Conservation (phyloP, 2,113 vertebrate genomes). For the Copsychus sechellarum region DNA sequence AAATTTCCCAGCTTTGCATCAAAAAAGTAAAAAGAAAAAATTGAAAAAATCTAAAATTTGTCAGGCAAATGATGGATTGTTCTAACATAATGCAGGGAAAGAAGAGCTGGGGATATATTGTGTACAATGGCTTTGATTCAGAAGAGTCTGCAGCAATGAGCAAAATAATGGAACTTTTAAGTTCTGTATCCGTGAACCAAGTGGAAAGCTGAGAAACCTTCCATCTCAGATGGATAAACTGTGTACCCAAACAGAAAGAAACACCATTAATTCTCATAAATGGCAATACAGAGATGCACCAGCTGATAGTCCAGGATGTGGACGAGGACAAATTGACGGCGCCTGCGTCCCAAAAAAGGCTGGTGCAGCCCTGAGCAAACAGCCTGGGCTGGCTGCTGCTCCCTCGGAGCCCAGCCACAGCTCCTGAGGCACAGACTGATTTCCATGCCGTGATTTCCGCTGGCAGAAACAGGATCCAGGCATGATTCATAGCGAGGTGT, state of each 20-base stretch:
- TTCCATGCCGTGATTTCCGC: not conserved
- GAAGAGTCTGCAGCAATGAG: slow-evolving; percentile 37
- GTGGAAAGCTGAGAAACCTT: slow-evolving; percentile 50
- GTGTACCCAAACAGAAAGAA: slow-evolving; percentile 59
- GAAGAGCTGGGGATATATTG: slow-evolving; percentile 30
- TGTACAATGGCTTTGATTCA: slow-evolving; percentile 59
- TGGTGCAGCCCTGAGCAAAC: slow-evolving; percentile 23
- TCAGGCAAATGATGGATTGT: slow-evolving; percentile 63
- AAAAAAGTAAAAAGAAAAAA: slow-evolving; percentile 1
- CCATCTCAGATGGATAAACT: slow-evolving; percentile 27
- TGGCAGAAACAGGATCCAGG: not conserved
- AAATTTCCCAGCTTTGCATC: slow-evolving; percentile 34
- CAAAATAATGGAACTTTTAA: slow-evolving; percentile 56
- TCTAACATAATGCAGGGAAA: slow-evolving; percentile 48
- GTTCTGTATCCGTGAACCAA: slow-evolving; percentile 40
- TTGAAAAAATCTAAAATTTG: not conserved
- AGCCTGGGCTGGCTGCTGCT: slow-evolving; percentile 50
- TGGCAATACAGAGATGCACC: not conserved
- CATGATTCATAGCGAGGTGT: slow-evolving; percentile 27
- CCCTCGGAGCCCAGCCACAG: slow-evolving; percentile 45
- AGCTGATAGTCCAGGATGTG: not conserved
- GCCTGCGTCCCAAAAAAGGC: not conserved
- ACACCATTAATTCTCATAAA: slow-evolving; percentile 50
- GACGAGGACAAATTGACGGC: not conserved
- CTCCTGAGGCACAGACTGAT: not conserved